Percentiles rank a stretch among this genome's conserved stretches.
These are phyloP conservation scores for Ceratosolen fusciceps DNA, from an alignment of 1,140 invertebrate species.

Conservation along the genomic window DNA sequence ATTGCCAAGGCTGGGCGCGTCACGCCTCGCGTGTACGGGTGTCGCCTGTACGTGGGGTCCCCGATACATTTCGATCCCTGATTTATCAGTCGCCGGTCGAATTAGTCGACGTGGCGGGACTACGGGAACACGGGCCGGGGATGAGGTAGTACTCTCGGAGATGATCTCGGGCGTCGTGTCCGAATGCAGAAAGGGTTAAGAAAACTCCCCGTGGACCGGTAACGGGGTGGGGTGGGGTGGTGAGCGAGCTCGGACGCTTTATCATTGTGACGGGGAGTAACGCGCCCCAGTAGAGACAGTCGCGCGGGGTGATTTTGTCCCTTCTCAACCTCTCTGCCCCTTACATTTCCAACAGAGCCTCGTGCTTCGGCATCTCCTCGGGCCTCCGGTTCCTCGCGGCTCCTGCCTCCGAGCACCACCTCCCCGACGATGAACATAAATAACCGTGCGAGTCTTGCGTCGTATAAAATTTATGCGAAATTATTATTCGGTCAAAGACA, in stretches of 20 bases:
- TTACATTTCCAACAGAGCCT: neutral
- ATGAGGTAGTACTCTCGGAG: constrained; percentile 20
- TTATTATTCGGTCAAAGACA: no score
- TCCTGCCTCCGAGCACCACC: neutral
- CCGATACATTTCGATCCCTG: constrained; percentile 25
- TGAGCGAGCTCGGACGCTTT: constrained; percentile 24
- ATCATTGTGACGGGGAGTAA: constrained; percentile 33
- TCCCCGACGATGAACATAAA: neutral
- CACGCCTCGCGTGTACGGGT: neutral
- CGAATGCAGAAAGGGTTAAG: constrained; percentile 50
- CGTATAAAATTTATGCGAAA: neutral
- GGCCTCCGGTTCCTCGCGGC: neutral
- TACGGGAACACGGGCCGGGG: neutral
- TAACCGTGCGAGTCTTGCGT: neutral
- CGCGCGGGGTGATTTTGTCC: neutral
- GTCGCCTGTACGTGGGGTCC: neutral
- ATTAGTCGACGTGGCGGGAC: constrained; percentile 5
- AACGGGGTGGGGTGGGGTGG: no score
- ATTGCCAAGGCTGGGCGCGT: constrained; percentile 26
- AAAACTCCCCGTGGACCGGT: constrained; percentile 50
- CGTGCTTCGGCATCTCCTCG: no score
- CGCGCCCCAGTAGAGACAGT: neutral
- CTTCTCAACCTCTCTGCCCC: neutral
- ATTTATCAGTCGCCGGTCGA: constrained; percentile 43
- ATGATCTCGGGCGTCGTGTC: neutral